Percentiles rank a stretch among this genome's conserved stretches.
Evolutionary conservation across 2,888 invertebrate species (phyloP).

Genomic region (Taphrorychus bicolor): DNA sequence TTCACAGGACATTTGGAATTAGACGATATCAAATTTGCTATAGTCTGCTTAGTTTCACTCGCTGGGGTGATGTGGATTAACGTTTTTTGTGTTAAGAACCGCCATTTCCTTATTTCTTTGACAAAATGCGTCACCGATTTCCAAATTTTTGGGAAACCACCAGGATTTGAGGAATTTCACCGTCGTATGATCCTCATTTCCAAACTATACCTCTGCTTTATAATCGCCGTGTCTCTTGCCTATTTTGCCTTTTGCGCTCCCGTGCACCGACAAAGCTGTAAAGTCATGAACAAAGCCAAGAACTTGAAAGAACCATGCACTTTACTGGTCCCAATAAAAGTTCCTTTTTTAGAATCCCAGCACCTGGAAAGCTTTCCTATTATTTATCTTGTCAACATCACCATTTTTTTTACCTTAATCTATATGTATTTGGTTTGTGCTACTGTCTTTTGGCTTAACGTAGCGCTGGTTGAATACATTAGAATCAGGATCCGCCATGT

Average conservation of each 20-base stretch:
- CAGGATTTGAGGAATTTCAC: slow-evolving; percentile 18
- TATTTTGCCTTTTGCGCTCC: slow-evolving; percentile 26
- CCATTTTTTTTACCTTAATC: slow-evolving; percentile 8
- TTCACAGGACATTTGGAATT: not conserved
- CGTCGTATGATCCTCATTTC: slow-evolving; percentile 14
- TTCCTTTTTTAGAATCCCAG: slow-evolving; percentile 35
- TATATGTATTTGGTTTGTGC: slow-evolving; percentile 31
- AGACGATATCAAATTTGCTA: not conserved
- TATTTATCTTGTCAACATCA: not conserved
- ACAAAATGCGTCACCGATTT: slow-evolving; percentile 10
- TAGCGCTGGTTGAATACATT: slow-evolving; percentile 41
- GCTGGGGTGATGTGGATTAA: slow-evolving; percentile 25
- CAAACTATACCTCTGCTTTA: slow-evolving; percentile 17
- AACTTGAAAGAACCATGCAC: slow-evolving; percentile 40
- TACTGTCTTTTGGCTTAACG: slow-evolving; percentile 38
- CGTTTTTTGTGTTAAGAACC: slow-evolving; percentile 21
- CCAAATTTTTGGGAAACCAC: slow-evolving; percentile 15
- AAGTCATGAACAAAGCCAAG: slow-evolving; percentile 29
- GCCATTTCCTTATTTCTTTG: slow-evolving; percentile 11
- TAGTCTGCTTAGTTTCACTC: slow-evolving; percentile 19
- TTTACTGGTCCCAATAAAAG: slow-evolving; percentile 35
- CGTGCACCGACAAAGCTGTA: slow-evolving; percentile 30
- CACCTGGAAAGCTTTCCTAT: not conserved
- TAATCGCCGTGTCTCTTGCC: slow-evolving; percentile 4
- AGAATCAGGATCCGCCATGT: slow-evolving; percentile 41